Base-by-base conservation (phyloP, 2,888 invertebrate genomes). In the Eurois occulta region DNA sequence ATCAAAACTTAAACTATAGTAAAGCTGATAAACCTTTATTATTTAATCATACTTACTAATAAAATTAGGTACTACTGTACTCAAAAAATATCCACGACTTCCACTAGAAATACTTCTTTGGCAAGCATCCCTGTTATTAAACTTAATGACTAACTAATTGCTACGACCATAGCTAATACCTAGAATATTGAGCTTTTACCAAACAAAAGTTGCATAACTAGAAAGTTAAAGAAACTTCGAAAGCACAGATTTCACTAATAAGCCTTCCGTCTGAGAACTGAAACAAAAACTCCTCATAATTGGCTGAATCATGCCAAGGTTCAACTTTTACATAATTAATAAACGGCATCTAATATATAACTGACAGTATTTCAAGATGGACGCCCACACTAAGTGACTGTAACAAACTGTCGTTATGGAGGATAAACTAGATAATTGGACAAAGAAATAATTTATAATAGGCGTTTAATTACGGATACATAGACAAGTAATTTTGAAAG, bases 381-480 rank as follows among this genome's bases (percentile, higher is more conserved):
- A 58, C 87, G 66, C 89, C 87, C 75, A 88, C 87, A 38, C 64
- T 1, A n/a, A 5, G 32, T 11, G n/a, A 46, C 60, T 43, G 41
- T 41, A 35, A 68, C 74, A 70, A 76, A 69, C 43, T 60, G 64
- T 76, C 55, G 55, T 72, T 60, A 75, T 75, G 83, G 38, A 60
- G 64, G 68, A 75, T 81, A 72, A 75, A 88, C 81, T 71, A 71
- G 88, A 80, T 87, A 87, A 87, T 87, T 87, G 87, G 38, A 28
- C 73, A 13, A 46, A 66, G 68, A 76, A 65, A 83, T 78, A 83
- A 69, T 69, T 83, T 78, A 75, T 86, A 84, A 86, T 78, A 73
- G 87, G 43, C 72, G 28, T 79, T 84, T 88, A 87, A 86, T 79
- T 79, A 79, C 71, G 60, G 32, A 52, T 35, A 77, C 41, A 77